Evolutionary conservation across 2,113 vertebrate species (phyloP).

Genomic region (Colistium nudipinnis): DNA sequence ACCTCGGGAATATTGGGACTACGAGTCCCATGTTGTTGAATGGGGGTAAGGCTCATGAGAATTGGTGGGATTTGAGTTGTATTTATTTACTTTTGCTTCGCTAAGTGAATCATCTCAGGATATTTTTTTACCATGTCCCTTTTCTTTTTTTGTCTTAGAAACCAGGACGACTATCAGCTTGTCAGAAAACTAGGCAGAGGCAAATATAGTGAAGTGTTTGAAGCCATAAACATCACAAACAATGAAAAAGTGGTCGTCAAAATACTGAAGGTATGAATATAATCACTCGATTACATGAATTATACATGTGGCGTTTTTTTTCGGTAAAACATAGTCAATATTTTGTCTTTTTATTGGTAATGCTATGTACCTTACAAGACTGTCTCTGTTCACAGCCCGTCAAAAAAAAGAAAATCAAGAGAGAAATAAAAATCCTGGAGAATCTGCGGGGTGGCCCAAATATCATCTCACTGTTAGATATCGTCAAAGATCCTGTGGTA

Average conservation of each 20-base stretch:
- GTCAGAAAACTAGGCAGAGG: constrained; percentile 89
- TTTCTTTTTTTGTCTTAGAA: constrained; percentile 68
- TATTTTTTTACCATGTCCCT: not conserved
- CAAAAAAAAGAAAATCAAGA: constrained; percentile 92
- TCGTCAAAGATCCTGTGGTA: constrained; percentile 90
- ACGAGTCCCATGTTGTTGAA: constrained; percentile 87
- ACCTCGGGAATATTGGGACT: constrained; percentile 88
- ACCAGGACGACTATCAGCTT: constrained; percentile 90
- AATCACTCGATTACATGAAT: not conserved
- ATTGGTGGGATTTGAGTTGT: constrained; percentile 2
- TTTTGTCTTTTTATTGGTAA: not conserved
- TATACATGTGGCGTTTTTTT: not conserved
- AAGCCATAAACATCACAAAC: constrained; percentile 90
- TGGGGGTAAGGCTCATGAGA: constrained; percentile 81
- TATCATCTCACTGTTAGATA: constrained; percentile 89
- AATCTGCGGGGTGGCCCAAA: constrained; percentile 89
- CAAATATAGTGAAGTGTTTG: constrained; percentile 90
- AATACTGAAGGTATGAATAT: constrained; percentile 93
- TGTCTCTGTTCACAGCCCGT: constrained; percentile 79
- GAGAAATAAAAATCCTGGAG: constrained; percentile 90
- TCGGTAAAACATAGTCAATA: not conserved
- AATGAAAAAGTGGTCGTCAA: constrained; percentile 99
- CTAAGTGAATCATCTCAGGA: not conserved
- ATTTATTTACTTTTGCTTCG: not conserved
- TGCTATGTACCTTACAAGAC: not conserved